phyloP scores from a whole-genome alignment of 2,888 invertebrate species.

The Notodromas monacha region DNA sequence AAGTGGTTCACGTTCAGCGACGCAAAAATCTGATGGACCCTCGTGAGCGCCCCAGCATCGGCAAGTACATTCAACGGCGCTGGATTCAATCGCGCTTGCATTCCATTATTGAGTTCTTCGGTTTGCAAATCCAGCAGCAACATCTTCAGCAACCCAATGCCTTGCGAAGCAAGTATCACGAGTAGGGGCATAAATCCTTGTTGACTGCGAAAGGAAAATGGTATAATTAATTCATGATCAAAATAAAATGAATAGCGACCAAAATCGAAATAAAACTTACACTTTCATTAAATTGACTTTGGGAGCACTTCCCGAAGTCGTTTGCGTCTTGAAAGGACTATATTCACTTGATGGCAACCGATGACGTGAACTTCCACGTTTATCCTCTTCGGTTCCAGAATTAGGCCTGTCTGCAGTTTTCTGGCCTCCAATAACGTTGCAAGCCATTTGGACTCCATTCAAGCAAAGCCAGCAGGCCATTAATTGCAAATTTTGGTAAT shows the following conservation, averaged over 20 bases:
- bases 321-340: too few species aligned
- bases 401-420: too few species aligned
- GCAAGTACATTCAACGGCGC: too few species aligned
- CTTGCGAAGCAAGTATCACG: slow-evolving; percentile 54
- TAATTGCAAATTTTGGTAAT: slow-evolving; percentile 58
- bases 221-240: neutral
- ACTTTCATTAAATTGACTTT: slow-evolving; percentile 38
- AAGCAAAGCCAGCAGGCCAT: slow-evolving; percentile 60
- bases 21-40: neutral
- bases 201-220: slow-evolving; percentile 21
- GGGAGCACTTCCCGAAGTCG: too few species aligned
- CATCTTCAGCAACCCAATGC: slow-evolving; percentile 36
- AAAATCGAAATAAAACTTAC: slow-evolving; percentile 14
- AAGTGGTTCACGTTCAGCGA: slow-evolving; percentile 27
- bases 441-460: slow-evolving; percentile 58
- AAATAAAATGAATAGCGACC: neutral
- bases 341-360: too few species aligned
- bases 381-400: too few species aligned
- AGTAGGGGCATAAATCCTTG: slow-evolving; percentile 63
- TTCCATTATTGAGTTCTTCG: slow-evolving; percentile 23
- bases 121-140: slow-evolving; percentile 41
- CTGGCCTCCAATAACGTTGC: too few species aligned
- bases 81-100: too few species aligned
- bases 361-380: too few species aligned
- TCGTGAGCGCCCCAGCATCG: neutral